Evolutionary conservation across 2,888 invertebrate species (phyloP).

Genomic region (Leptarthrus brevirostris): DNA sequence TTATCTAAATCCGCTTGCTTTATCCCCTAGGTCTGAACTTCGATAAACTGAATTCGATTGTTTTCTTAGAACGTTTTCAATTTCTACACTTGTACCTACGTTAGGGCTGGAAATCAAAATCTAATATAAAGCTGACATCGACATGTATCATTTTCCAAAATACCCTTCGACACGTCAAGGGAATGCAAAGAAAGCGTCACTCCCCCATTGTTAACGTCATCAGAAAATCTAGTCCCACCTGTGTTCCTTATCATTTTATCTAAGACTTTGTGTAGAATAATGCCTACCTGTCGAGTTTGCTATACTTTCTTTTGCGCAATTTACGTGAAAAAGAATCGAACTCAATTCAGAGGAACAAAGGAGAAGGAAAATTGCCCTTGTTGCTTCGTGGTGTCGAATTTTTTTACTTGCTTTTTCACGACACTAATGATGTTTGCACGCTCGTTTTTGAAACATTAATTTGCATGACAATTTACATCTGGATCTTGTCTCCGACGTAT

Average conservation of each 20-base stretch:
- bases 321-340: conserved; percentile 16
- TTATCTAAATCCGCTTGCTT: too few relatives aligned
- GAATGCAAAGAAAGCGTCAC: too few relatives aligned
- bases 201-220: too few relatives aligned
- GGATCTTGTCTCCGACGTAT: conserved; percentile 37
- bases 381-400: background rate
- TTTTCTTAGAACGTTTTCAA: too few relatives aligned
- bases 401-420: background rate
- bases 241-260: conserved; percentile 20
- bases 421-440: conserved; percentile 25
- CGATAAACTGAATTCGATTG: too few relatives aligned
- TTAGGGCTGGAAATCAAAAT: too few relatives aligned
- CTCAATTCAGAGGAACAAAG: conserved; percentile 13
- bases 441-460: conserved; percentile 27
- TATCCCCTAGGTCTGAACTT: too few relatives aligned
- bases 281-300: background rate
- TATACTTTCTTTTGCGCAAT: background rate
- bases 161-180: too few relatives aligned
- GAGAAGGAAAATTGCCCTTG: conserved; percentile 7
- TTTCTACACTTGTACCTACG: too few relatives aligned
- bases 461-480: conserved; percentile 41
- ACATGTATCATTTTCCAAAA: too few relatives aligned
- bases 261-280: background rate
- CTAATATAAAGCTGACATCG: too few relatives aligned
- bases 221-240: conserved; percentile 20